phyloP scores from a whole-genome alignment of 2,797 vertebrate genomes.

The Anas bahamensis region DNA sequence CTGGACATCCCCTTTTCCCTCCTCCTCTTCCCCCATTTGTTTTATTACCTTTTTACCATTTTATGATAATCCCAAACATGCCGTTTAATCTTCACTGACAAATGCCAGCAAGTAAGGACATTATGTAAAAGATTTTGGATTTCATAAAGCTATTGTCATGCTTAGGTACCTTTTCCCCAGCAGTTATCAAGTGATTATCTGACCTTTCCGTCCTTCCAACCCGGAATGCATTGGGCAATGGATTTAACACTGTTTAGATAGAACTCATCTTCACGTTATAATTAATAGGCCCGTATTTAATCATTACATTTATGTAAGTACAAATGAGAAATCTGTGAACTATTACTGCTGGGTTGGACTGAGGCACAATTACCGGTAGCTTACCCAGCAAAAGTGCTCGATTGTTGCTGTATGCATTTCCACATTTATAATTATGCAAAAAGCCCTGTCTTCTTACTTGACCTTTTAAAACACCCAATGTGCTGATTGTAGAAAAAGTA shows the following conservation, averaged over 20 bases:
- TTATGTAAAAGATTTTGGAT: constrained; percentile 16
- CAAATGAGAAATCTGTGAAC: constrained; percentile 58
- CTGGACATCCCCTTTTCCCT: neutral
- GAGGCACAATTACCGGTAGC: constrained; percentile 61
- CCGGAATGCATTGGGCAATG: constrained; percentile 12
- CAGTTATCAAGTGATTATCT: constrained; percentile 50
- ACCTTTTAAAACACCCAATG: constrained; percentile 65
- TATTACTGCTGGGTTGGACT: constrained; percentile 43
- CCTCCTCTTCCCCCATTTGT: neutral
- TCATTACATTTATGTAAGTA: constrained; percentile 61
- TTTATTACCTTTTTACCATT: constrained; percentile 8
- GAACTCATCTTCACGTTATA: constrained; percentile 61
- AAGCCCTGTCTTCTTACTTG: constrained; percentile 50
- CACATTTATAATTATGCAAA: constrained; percentile 65
- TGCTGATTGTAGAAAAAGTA: constrained; percentile 59
- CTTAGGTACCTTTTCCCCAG: constrained; percentile 32
- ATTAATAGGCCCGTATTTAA: constrained; percentile 72
- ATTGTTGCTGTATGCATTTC: constrained; percentile 36
- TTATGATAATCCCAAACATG: neutral
- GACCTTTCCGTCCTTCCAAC: constrained; percentile 67
- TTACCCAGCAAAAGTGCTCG: constrained; percentile 46
- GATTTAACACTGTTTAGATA: constrained; percentile 51
- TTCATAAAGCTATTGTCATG: neutral
- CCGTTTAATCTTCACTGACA: constrained; percentile 5
- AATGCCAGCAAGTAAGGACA: constrained; percentile 6